Evolutionary conservation across 2,113 vertebrate genomes (phyloP).

Genomic region (Vanacampus margaritifer): DNA sequence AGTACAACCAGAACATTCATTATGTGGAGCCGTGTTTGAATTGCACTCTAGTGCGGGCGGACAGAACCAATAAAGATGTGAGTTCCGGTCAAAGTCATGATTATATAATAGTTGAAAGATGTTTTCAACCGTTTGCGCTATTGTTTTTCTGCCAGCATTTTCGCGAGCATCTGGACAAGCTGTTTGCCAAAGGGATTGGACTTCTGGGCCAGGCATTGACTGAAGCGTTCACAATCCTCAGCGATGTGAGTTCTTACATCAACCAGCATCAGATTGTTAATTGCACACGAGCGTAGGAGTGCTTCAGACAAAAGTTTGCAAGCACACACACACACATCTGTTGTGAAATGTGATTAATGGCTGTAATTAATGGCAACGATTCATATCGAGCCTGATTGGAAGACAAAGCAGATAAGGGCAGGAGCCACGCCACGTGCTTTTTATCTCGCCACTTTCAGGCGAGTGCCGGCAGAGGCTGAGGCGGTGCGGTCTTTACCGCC

Average conservation of each 20-base stretch:
- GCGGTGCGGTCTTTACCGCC: conserved; percentile 58
- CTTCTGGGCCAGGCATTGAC: conserved; percentile 92
- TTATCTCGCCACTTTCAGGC: conserved; percentile 75
- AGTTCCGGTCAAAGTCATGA: conserved; percentile 49
- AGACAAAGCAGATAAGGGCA: conserved; percentile 70
- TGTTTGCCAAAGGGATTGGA: conserved; percentile 95
- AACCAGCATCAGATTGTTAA: conserved; percentile 14
- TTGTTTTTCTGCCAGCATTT: conserved; percentile 84
- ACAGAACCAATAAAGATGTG: conserved; percentile 96
- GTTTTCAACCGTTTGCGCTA: conserved; percentile 8
- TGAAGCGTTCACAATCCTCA: conserved; percentile 93
- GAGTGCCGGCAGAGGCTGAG: conserved; percentile 46
- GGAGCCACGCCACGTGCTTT: conserved; percentile 57
- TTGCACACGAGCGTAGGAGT: conserved; percentile 25
- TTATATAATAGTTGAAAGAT: conserved; percentile 2
- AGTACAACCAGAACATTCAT: conserved; percentile 97
- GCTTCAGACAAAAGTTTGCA: conserved; percentile 42
- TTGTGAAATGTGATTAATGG: conserved; percentile 74
- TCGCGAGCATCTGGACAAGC: conserved; percentile 93
- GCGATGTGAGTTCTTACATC: conserved; percentile 75
- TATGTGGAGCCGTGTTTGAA: conserved; percentile 98
- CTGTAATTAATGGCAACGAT: conserved; percentile 75
- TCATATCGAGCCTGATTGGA: conserved; percentile 70
- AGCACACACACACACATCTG: conserved; percentile 61
- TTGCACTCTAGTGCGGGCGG: conserved; percentile 92